A percentile compares a stretch with the other conserved stretches of the same genome.
phyloP scores from a whole-genome alignment of 2,888 invertebrate genomes.

The Anoplius nigerrimus region DNA sequence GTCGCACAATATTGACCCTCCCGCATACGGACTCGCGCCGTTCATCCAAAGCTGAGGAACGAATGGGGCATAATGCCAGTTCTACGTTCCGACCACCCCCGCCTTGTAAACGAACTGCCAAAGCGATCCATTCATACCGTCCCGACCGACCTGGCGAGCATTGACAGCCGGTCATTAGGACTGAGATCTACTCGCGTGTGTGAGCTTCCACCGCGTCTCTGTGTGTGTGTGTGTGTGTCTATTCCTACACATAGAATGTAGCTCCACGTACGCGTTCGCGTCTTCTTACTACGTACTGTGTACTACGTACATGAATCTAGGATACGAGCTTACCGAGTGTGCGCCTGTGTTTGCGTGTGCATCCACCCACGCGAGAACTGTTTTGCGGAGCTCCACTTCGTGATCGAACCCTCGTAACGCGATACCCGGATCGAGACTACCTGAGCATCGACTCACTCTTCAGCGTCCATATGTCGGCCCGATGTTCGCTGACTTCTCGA shows the following conservation, averaged over 20 bases:
- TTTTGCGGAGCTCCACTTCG: conserved; percentile 7
- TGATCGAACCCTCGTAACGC: conserved; percentile 46
- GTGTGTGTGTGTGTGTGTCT: background rate
- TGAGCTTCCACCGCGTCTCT: background rate
- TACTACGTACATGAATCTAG: background rate
- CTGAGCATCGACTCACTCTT: conserved; percentile 29
- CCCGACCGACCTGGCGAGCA: conserved; percentile 47
- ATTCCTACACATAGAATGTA: conserved; percentile 7
- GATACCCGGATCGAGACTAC: conserved; percentile 45
- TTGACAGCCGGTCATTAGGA: conserved; percentile 73
- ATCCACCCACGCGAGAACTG: conserved; percentile 21
- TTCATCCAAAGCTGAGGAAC: conserved; percentile 57
- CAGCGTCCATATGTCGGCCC: conserved; percentile 22
- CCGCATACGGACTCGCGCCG: conserved; percentile 37
- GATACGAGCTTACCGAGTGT: background rate
- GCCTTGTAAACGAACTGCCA: conserved; percentile 51
- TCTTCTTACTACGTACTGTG: no score
- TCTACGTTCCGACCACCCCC: conserved; percentile 54
- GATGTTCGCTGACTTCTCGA: conserved; percentile 49
- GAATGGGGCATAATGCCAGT: conserved; percentile 68
- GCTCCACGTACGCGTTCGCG: background rate
- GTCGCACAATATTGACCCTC: conserved; percentile 72
- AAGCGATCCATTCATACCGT: conserved; percentile 60
- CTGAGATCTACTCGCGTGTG: no score
- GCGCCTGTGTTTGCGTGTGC: conserved; percentile 3